Evolutionary conservation across 2,113 vertebrate species (phyloP).

Genomic region (Psettodes erumei): DNA sequence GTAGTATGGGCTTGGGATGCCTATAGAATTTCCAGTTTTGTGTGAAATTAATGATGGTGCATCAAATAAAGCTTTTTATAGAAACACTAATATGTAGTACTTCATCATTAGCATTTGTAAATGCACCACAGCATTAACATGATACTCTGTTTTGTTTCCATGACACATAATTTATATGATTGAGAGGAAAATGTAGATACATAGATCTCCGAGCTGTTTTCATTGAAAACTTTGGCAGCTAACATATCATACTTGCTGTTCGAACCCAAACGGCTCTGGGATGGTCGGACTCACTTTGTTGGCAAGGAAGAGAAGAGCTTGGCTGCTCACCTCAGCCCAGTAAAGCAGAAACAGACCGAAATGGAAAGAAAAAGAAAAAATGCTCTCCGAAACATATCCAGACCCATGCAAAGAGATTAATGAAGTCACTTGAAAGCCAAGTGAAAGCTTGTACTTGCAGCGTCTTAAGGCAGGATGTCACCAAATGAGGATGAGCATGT

Average conservation of each 20-base stretch:
- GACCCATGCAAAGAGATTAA: conserved; percentile 36
- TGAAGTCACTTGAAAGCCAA: conserved; percentile 21
- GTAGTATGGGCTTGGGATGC: background rate
- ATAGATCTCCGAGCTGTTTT: conserved; percentile 42
- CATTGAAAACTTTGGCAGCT: conserved; percentile 56
- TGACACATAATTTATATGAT: conserved; percentile 26
- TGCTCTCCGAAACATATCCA: conserved; percentile 53
- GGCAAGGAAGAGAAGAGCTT: conserved; percentile 64
- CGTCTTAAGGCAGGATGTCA: background rate
- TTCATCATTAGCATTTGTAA: conserved; percentile 20
- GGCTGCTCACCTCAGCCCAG: conserved; percentile 60
- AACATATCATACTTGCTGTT: conserved; percentile 36
- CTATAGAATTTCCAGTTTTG: conserved; percentile 21
- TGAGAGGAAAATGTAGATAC: conserved; percentile 41
- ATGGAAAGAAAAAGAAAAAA: conserved; percentile 62
- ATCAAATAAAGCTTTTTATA: background rate
- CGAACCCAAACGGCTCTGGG: conserved; percentile 55
- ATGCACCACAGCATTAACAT: conserved; percentile 14
- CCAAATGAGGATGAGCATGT: background rate
- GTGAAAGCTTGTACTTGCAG: conserved; percentile 24
- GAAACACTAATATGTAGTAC: background rate
- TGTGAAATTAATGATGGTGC: conserved; percentile 9
- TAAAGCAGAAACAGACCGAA: conserved; percentile 78
- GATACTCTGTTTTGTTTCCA: conserved; percentile 50
- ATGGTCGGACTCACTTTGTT: conserved; percentile 50